phyloP scores from a whole-genome alignment of 2,113 vertebrate species.

The Halichoerus grypus region DNA sequence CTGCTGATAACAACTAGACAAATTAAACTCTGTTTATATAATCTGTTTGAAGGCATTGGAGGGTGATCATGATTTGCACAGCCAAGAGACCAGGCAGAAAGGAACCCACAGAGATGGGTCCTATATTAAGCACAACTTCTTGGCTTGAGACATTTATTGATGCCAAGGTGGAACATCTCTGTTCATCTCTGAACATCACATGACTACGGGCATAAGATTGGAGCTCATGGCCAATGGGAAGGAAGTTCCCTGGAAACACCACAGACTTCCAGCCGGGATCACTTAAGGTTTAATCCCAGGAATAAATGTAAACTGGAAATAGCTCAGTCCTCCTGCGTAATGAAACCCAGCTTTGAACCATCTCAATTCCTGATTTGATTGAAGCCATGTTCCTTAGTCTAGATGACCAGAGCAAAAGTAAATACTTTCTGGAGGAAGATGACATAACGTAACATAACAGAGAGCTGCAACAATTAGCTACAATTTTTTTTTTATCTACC shows the following conservation, averaged over 20 bases:
- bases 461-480: not conserved
- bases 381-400: not conserved
- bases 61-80: not conserved
- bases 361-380: not conserved
- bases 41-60: not conserved
- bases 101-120: not conserved
- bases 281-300: not conserved
- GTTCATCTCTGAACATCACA: not conserved
- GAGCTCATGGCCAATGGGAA: not conserved
- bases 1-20: not conserved
- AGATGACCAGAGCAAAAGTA: not conserved
- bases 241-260: not conserved
- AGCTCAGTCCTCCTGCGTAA: not conserved
- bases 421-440: not conserved
- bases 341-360: not conserved
- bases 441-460: accelerated
- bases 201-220: accelerated
- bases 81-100: not conserved
- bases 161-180: not conserved
- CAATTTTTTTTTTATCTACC: not conserved
- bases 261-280: not conserved
- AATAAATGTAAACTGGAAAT: not conserved
- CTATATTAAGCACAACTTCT: accelerated
- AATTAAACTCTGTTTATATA: too few species aligned
- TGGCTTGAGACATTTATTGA: not conserved